phyloP scores from a whole-genome alignment of 2,113 vertebrate genomes.

The Rhombomys opimus region DNA sequence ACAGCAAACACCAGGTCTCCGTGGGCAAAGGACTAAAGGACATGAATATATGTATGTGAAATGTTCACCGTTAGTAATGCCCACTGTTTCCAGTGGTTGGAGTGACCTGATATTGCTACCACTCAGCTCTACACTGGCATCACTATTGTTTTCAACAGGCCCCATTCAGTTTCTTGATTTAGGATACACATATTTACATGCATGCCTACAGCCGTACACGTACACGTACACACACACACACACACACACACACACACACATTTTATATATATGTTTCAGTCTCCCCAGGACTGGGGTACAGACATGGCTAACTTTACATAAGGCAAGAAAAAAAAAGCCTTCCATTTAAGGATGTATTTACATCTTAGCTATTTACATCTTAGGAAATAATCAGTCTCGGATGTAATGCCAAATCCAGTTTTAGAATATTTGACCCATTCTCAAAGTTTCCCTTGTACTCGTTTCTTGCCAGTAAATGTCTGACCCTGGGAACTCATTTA shows the following conservation, averaged over 20 bases:
- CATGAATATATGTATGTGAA: rapidly evolving
- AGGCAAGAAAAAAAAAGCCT: neutral
- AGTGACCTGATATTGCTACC: rapidly evolving
- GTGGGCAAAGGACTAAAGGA: neutral
- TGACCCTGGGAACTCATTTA: neutral
- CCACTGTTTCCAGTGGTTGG: rapidly evolving
- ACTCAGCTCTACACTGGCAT: rapidly evolving
- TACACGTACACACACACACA: too few relatives aligned
- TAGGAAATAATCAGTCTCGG: neutral
- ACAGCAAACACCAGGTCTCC: neutral
- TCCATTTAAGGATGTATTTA: neutral
- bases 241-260: too few relatives aligned
- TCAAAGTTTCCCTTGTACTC: neutral
- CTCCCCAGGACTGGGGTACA: neutral
- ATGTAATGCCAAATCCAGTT: neutral
- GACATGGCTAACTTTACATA: too few relatives aligned
- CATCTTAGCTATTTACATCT: neutral
- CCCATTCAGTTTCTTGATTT: neutral
- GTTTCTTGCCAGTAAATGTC: neutral
- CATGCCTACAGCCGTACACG: too few relatives aligned
- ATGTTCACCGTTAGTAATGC: neutral
- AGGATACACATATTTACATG: too few relatives aligned
- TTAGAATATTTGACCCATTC: neutral
- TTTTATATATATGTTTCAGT: too few relatives aligned
- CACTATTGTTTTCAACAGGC: neutral